phyloP scores from a whole-genome alignment of 2,888 invertebrate species.

The Rutpela maculata region DNA sequence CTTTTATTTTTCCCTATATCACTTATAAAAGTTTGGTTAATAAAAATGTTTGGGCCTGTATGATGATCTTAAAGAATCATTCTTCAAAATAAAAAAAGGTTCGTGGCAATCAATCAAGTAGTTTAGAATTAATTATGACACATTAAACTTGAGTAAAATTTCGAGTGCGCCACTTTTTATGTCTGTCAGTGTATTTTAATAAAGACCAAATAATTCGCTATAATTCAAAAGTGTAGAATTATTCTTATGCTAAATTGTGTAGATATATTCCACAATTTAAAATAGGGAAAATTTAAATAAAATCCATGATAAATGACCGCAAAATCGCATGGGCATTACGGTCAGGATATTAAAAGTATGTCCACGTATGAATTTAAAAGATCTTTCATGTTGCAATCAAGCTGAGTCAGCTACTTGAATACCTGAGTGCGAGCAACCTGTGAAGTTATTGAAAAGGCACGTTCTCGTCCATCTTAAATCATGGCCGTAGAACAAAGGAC shows the following conservation, averaged over 20 bases:
- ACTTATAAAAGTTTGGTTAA: no score
- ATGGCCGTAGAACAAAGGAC: slow-evolving; percentile 61
- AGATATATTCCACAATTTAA: neutral
- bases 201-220: neutral
- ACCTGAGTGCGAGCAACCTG: slow-evolving; percentile 66
- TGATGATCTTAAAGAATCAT: no score
- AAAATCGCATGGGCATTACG: slow-evolving; percentile 9
- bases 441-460: slow-evolving; percentile 66
- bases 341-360: slow-evolving; percentile 50
- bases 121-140: no score
- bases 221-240: neutral
- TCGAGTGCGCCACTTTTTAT: no score
- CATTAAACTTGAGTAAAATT: no score
- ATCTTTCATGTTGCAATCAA: slow-evolving; percentile 66
- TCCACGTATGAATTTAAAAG: slow-evolving; percentile 66
- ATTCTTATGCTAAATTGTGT: neutral
- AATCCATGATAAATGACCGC: slow-evolving; percentile 15
- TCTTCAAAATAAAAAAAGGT: no score
- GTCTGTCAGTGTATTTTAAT: no score
- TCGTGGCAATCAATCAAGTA: no score
- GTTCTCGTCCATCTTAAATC: slow-evolving; percentile 64
- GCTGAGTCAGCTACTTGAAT: slow-evolving; percentile 66
- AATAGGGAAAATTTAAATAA: slow-evolving; percentile 9
- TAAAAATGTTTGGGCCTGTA: no score
- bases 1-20: no score